A percentile compares a stretch with the other conserved stretches of the same genome.
Evolutionary conservation across 1,140 invertebrate genomes (phyloP).

Genomic region (Dendrolimus punctatus): DNA sequence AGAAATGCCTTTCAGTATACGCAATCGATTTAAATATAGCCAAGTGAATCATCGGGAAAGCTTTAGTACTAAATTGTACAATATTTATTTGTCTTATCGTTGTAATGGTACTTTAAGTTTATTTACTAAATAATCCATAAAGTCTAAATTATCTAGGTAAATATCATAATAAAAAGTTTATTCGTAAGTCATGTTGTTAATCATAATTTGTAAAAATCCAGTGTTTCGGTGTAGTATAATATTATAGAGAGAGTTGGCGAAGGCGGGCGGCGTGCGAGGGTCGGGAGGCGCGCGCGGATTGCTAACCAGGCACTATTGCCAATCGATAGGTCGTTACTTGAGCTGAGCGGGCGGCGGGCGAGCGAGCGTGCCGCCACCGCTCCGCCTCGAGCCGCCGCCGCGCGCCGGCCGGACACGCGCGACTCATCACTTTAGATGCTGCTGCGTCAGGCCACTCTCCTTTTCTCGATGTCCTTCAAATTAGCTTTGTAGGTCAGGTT

Average conservation of each 20-base stretch:
- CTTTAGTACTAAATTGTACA: too few species aligned
- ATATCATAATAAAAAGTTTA: too few species aligned
- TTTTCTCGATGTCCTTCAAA: conserved; percentile 71
- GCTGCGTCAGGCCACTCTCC: conserved; percentile 70
- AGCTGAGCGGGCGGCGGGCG: conserved; percentile 21
- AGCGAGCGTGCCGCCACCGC: too few species aligned
- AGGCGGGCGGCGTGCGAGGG: conserved; percentile 20
- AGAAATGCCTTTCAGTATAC: too few species aligned
- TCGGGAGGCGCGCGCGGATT: conserved; percentile 28
- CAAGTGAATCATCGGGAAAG: too few species aligned
- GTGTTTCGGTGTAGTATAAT: conserved; percentile 9
- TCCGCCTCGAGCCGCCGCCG: conserved; percentile 16
- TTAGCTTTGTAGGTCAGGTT: conserved; percentile 71
- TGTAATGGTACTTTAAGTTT: too few species aligned
- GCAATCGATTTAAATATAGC: too few species aligned
- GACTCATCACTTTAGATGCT: conserved; percentile 68
- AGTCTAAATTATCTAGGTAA: too few species aligned
- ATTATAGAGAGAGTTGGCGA: conserved; percentile 17
- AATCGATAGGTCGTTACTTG: conserved; percentile 65
- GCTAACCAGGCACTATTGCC: conserved; percentile 69
- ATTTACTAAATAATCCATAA: too few species aligned
- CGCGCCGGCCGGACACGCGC: conserved; percentile 46
- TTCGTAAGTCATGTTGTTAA: too few species aligned
- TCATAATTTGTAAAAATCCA: conserved; percentile 12
- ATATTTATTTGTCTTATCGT: too few species aligned